Percentiles rank a stretch among this genome's conserved stretches.
phyloP scores from a whole-genome alignment of 2,888 invertebrate genomes.

The Aleiodes alternator region DNA sequence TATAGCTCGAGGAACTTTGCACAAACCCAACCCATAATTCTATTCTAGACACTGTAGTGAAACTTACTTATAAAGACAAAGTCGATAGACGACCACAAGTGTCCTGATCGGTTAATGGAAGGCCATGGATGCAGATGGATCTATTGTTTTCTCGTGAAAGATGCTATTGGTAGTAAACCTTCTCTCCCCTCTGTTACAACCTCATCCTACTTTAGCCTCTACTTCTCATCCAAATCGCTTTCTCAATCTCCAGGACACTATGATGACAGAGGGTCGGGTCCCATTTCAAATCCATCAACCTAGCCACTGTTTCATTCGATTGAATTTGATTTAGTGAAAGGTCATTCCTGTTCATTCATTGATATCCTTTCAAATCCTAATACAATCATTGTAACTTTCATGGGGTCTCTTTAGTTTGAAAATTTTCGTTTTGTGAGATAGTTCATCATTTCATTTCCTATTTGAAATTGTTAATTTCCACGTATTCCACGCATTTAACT shows the following conservation, averaged over 20 bases:
- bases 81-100: slow-evolving; percentile 61
- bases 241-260: slow-evolving; percentile 40
- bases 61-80: slow-evolving; percentile 63
- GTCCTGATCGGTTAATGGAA: slow-evolving; percentile 60
- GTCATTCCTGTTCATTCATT: slow-evolving; percentile 20
- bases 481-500: slow-evolving; percentile 9
- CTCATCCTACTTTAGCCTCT: slow-evolving; percentile 35
- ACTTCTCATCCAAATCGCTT: slow-evolving; percentile 37
- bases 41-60: slow-evolving; percentile 54
- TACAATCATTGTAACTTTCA: neutral
- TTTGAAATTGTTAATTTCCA: neutral
- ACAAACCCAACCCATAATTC: slow-evolving; percentile 50
- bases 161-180: slow-evolving; percentile 32
- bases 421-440: neutral
- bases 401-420: neutral
- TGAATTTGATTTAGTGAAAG: slow-evolving; percentile 5
- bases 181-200: slow-evolving; percentile 30
- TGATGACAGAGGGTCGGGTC: slow-evolving; percentile 39
- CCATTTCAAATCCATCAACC: slow-evolving; percentile 50
- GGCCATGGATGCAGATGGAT: slow-evolving; percentile 65
- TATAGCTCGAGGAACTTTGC: slow-evolving; percentile 47
- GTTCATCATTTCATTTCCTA: neutral
- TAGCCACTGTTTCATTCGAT: slow-evolving; percentile 38
- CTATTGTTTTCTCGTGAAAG: slow-evolving; percentile 64
- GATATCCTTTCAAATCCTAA: slow-evolving; percentile 12